Conservation (phyloP, 1,140 invertebrate species). For the Drosophila ananassae region DNA sequence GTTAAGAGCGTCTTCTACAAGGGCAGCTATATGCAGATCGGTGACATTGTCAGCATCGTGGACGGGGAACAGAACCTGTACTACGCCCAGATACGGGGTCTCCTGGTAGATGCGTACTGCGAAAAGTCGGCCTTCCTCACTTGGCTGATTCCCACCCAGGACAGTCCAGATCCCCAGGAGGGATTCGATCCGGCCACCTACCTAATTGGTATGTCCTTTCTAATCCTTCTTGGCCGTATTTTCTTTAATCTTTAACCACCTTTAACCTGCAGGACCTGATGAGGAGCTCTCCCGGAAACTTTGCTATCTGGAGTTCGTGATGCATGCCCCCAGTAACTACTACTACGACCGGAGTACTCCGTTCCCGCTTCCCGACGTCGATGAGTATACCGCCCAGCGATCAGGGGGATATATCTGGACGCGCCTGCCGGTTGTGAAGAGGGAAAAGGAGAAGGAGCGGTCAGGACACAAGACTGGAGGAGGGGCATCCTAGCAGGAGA, state of each 20-base stretch:
- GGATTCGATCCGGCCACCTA: conserved; percentile 96
- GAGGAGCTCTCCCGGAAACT: conserved; percentile 95
- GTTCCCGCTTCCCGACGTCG: conserved; percentile 87
- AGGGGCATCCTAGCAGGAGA: conserved; percentile 34
- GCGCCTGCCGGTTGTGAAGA: conserved; percentile 56
- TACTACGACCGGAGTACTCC: conserved; percentile 91
- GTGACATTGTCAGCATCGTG: conserved; percentile 94
- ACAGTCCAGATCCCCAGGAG: conserved; percentile 90
- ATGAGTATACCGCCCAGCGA: conserved; percentile 81
- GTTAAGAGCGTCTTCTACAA: conserved; percentile 93
- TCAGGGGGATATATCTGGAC: conserved; percentile 89
- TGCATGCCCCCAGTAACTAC: conserved; percentile 96
- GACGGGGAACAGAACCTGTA: conserved; percentile 91
- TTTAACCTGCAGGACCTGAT: conserved; percentile 89
- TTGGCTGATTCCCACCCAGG: conserved; percentile 94
- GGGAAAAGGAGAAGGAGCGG: conserved; percentile 47
- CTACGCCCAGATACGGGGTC: conserved; percentile 95
- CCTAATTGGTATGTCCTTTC: conserved; percentile 87
- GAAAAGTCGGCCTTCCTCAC: conserved; percentile 97
- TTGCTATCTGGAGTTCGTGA: conserved; percentile 95
- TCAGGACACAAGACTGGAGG: conserved; percentile 12
- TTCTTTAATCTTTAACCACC: neutral
- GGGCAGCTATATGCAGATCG: conserved; percentile 94
- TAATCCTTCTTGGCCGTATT: neutral
- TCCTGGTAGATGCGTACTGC: conserved; percentile 96